These are phyloP conservation scores for Phoeniculus purpureus DNA, from an alignment of 2,797 vertebrate species.

Conservation along the genomic window DNA sequence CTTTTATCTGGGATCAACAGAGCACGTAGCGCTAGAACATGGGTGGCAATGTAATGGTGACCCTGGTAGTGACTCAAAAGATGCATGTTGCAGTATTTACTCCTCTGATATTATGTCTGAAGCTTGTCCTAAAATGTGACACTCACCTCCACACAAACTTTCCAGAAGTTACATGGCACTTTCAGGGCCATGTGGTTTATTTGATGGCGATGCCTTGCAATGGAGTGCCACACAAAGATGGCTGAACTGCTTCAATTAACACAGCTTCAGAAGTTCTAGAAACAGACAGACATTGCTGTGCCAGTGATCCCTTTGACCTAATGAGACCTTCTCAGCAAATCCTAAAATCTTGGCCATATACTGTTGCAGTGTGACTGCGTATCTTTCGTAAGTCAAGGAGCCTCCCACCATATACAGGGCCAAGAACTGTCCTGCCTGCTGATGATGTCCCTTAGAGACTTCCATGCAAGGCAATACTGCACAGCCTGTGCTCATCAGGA, in stretches of 20 bases:
- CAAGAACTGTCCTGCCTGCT: not conserved
- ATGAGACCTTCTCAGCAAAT: not conserved
- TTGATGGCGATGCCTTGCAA: rapidly evolving
- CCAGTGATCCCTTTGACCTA: not conserved
- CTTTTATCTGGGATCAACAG: not conserved
- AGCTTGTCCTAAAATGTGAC: not conserved
- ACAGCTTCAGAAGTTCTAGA: not conserved
- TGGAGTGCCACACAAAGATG: not conserved
- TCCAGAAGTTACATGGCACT: not conserved
- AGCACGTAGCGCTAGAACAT: not conserved
- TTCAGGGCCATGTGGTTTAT: not conserved
- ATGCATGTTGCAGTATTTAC: not conserved
- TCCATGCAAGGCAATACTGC: not conserved
- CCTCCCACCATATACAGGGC: too few species aligned
- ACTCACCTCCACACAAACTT: not conserved
- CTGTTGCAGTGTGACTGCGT: rapidly evolving
- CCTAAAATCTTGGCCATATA: not conserved
- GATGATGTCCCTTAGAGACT: not conserved
- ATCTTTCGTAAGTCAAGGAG: not conserved
- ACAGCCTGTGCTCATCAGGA: not conserved
- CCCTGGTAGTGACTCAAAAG: not conserved
- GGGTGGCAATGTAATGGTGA: not conserved
- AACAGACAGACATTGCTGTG: not conserved
- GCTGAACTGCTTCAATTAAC: not conserved
- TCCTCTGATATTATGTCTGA: not conserved